Base-by-base conservation (phyloP, 2,888 invertebrate species). In the Aspidiotus destructor region DNA sequence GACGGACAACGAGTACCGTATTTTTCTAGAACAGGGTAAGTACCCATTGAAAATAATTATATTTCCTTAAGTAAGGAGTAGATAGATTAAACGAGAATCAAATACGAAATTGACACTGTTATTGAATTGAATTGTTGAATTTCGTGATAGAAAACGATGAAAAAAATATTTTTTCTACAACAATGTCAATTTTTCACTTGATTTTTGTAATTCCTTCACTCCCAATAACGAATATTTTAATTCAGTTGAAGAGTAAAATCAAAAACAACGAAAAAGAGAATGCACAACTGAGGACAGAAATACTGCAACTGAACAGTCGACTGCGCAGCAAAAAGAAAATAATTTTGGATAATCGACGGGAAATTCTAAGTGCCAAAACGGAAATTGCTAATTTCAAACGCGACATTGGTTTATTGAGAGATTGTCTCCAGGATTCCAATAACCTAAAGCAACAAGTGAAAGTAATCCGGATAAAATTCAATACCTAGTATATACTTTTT, bases 231-330 rank as follows among this genome's bases (percentile, higher is more conserved):
- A 28, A 28, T n/a, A n/a, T 28, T 28, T 48, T n/a, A 48, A 53
- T 42, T 58, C 40, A 60, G 58, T 44, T 67, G 10, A 48, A 41
- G 53, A 9, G 60, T 63, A 13, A 41, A 57, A 62, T 71, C 55
- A 67, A 67, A 71, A 60, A 42, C 15, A 69, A 71, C 54, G 55
- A 69, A 63, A 60, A 67, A 52, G 42, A 62, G 15, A 68, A 63
- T 40, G 60, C 54, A 41, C 53, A 53, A 15, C 41, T 41, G 8
- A 60, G 63, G 54, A 69, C 64, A 40, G 58, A 67, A 16, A 67
- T 69, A 62, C 28, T 54, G 44, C 53, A 70, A 41, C 63, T 64
- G 55, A 60, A 61, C 3, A 65, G 62, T n/a, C 67, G 69, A 57
- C 62, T 71, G 54, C 63, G 58, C 61, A 69, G 69, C 9, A 69